A percentile compares a stretch with the other conserved stretches of the same genome.
phyloP scores from a whole-genome alignment of 2,888 invertebrate species.

The Crepidodera aurea region DNA sequence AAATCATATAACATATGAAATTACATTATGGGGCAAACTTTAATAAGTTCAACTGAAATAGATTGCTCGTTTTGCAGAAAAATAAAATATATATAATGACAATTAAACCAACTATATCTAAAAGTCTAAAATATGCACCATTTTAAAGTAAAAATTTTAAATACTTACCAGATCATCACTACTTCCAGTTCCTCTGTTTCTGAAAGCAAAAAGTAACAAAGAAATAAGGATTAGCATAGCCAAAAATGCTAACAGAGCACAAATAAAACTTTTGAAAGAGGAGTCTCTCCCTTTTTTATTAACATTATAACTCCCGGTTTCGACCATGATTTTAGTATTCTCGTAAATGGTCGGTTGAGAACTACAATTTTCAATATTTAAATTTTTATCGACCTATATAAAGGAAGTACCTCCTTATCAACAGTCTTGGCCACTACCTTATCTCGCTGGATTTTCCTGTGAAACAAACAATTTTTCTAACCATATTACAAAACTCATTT shows the following conservation, averaged over 20 bases:
- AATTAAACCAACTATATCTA: too few relatives aligned
- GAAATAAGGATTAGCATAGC: slow-evolving; percentile 37
- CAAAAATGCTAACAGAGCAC: slow-evolving; percentile 39
- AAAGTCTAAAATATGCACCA: too few relatives aligned
- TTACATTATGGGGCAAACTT: too few relatives aligned
- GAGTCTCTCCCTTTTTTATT: slow-evolving; percentile 20
- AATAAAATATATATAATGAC: too few relatives aligned
- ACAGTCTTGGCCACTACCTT: slow-evolving; percentile 15
- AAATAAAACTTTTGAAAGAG: slow-evolving; percentile 39
- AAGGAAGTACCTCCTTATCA: slow-evolving; percentile 12
- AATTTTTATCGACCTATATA: slow-evolving; percentile 2
- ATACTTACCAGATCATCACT: not conserved
- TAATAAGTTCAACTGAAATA: too few relatives aligned
- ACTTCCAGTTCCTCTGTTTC: not conserved
- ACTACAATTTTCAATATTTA: not conserved
- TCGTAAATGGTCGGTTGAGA: not conserved
- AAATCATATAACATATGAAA: too few relatives aligned
- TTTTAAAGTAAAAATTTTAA: too few relatives aligned
- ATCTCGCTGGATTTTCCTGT: slow-evolving; percentile 11
- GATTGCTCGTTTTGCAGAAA: too few relatives aligned
- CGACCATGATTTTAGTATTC: slow-evolving; percentile 7
- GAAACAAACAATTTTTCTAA: slow-evolving; percentile 7
- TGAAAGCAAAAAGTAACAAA: slow-evolving; percentile 21
- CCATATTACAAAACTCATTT: not conserved
- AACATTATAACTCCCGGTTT: slow-evolving; percentile 10